Percentiles rank a stretch among this genome's conserved stretches.
These are phyloP conservation scores for Conus canariensis DNA, from an alignment of 2,888 invertebrate species.

Conservation along the genomic window DNA sequence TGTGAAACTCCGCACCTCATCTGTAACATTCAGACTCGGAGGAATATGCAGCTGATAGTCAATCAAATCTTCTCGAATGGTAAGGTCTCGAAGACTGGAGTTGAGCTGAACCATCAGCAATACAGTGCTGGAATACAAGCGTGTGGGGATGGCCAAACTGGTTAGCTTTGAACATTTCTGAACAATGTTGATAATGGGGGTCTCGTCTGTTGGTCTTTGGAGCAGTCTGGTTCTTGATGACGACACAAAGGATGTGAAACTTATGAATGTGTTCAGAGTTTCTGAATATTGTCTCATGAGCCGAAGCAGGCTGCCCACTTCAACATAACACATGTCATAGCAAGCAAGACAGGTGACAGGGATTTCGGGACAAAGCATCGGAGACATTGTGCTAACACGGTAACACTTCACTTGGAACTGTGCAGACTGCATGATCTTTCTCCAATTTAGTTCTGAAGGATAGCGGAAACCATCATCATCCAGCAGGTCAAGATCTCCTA, in stretches of 20 bases:
- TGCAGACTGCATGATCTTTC: constrained; percentile 53
- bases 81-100: constrained; percentile 48
- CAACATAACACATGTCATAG: constrained; percentile 42
- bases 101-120: constrained; percentile 53
- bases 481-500: constrained; percentile 52
- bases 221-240: not conserved
- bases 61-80: constrained; percentile 54
- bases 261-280: constrained; percentile 55
- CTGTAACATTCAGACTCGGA: not conserved
- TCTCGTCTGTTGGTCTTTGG: constrained; percentile 43
- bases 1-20: constrained; percentile 23
- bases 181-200: constrained; percentile 50
- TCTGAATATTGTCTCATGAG: constrained; percentile 37
- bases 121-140: constrained; percentile 51
- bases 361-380: constrained; percentile 55
- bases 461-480: constrained; percentile 55
- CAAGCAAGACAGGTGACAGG: constrained; percentile 52
- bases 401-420: constrained; percentile 55
- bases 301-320: not conserved
- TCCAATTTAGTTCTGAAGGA: constrained; percentile 56
- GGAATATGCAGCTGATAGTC: constrained; percentile 49
- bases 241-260: constrained; percentile 35
- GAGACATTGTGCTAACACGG: constrained; percentile 54
- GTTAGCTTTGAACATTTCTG: constrained; percentile 52
- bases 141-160: constrained; percentile 55